These are phyloP conservation scores for Bothrops jararaca DNA, from an alignment of 2,113 vertebrate species.

Conservation along the genomic window DNA sequence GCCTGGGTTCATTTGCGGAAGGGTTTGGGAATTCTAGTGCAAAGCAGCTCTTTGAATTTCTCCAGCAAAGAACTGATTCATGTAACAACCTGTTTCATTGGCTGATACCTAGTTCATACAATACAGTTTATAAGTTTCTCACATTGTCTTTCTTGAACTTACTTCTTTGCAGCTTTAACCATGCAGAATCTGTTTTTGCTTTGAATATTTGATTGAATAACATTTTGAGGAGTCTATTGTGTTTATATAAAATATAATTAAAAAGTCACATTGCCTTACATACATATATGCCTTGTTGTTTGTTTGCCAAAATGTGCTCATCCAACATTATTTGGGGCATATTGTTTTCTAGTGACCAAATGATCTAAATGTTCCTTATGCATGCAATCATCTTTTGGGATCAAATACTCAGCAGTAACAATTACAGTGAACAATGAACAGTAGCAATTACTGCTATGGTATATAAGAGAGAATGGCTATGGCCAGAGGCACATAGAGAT, in stretches of 20 bases:
- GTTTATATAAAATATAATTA: background rate
- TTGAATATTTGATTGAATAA: background rate
- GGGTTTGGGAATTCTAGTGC: background rate
- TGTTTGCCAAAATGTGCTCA: background rate
- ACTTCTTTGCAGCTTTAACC: background rate
- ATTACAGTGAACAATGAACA: background rate
- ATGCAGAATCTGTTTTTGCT: background rate
- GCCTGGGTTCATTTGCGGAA: background rate
- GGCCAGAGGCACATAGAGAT: conserved; percentile 2
- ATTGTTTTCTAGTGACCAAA: background rate
- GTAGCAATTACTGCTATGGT: background rate
- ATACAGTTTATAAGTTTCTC: background rate
- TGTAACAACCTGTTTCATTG: background rate
- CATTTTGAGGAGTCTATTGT: background rate
- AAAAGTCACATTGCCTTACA: background rate
- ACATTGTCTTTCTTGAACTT: background rate
- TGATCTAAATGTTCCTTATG: background rate
- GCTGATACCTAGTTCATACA: background rate
- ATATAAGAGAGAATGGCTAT: background rate
- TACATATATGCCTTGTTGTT: background rate
- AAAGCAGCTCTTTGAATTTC: background rate
- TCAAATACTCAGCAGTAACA: background rate
- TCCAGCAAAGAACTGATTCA: background rate
- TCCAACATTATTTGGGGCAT: background rate
- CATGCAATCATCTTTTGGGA: background rate